Evolutionary conservation across 1,140 invertebrate genomes (phyloP).

Genomic region (Drosophila nannoptera): DNA sequence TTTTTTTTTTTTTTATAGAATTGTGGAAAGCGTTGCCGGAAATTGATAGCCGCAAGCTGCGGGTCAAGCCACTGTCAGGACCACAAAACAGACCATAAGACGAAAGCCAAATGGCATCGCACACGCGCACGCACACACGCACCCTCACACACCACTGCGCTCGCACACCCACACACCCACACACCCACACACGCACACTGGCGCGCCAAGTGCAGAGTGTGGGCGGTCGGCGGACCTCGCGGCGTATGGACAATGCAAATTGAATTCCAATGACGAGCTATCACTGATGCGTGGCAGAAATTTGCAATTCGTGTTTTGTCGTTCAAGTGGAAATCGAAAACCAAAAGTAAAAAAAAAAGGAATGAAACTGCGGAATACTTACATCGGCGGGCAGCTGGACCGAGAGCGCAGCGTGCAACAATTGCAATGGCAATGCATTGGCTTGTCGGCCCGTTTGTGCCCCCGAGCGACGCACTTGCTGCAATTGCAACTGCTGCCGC

Average conservation of each 20-base stretch:
- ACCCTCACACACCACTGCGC: no score
- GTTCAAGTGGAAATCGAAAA: conserved; percentile 51
- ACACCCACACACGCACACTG: neutral
- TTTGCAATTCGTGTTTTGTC: conserved; percentile 74
- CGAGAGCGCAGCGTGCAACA: conserved; percentile 15
- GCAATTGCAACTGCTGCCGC: no score
- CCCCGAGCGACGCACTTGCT: conserved; percentile 18
- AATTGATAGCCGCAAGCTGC: conserved; percentile 59
- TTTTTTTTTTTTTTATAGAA: neutral
- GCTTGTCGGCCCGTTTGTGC: conserved; percentile 16
- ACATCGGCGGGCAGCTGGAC: conserved; percentile 17
- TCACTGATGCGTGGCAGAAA: conserved; percentile 74
- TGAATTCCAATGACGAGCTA: conserved; percentile 74
- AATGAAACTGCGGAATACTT: conserved; percentile 8
- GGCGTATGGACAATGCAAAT: conserved; percentile 67
- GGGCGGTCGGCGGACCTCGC: conserved; percentile 34
- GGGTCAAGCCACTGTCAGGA: conserved; percentile 31
- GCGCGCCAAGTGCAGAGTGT: conserved; percentile 23
- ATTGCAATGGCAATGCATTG: conserved; percentile 27
- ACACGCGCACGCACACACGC: no score
- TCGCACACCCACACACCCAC: neutral
- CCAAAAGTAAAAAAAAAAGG: conserved; percentile 52
- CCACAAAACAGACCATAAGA: conserved; percentile 66
- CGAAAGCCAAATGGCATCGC: conserved; percentile 56
- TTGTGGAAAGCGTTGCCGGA: conserved; percentile 31